phyloP scores from a whole-genome alignment of 2,113 vertebrate genomes.

The Zeus faber region DNA sequence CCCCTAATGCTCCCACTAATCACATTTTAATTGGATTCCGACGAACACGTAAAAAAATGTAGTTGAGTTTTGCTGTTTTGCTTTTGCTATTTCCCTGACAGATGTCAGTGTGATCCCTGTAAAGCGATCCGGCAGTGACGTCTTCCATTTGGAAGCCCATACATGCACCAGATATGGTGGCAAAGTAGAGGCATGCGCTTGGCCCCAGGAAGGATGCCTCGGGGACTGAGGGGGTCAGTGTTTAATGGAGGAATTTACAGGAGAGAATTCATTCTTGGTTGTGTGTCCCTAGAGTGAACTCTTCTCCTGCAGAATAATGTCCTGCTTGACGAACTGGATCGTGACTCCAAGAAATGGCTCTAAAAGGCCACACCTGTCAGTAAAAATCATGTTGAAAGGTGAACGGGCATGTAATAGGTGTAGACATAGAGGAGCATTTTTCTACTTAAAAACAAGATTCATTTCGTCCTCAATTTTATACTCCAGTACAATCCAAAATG shows the following conservation, averaged over 20 bases:
- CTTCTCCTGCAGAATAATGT: neutral
- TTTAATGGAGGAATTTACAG: constrained; percentile 1
- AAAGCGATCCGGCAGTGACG: constrained; percentile 74
- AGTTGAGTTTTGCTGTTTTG: constrained; percentile 75
- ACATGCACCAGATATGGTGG: constrained; percentile 46
- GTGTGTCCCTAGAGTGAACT: neutral
- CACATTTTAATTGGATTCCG: constrained; percentile 74
- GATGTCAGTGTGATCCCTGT: constrained; percentile 78
- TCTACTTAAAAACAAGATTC: too few relatives aligned
- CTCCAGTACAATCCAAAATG: too few relatives aligned
- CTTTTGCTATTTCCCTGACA: constrained; percentile 78
- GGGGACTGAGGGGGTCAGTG: constrained; percentile 10
- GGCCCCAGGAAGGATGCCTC: constrained; percentile 45
- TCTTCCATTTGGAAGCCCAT: constrained; percentile 70
- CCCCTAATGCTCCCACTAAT: constrained; percentile 70
- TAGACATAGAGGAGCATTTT: too few relatives aligned
- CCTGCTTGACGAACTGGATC: neutral
- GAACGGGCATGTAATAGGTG: too few relatives aligned
- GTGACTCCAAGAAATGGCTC: neutral
- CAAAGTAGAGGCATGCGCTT: constrained; percentile 71
- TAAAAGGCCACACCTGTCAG: neutral
- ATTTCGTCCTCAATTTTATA: too few relatives aligned
- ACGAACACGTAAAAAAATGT: constrained; percentile 76
- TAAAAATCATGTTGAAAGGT: too few relatives aligned
- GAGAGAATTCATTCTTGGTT: neutral